These are phyloP conservation scores for Mesitornis unicolor DNA, from an alignment of 2,113 vertebrate species.

Conservation along the genomic window DNA sequence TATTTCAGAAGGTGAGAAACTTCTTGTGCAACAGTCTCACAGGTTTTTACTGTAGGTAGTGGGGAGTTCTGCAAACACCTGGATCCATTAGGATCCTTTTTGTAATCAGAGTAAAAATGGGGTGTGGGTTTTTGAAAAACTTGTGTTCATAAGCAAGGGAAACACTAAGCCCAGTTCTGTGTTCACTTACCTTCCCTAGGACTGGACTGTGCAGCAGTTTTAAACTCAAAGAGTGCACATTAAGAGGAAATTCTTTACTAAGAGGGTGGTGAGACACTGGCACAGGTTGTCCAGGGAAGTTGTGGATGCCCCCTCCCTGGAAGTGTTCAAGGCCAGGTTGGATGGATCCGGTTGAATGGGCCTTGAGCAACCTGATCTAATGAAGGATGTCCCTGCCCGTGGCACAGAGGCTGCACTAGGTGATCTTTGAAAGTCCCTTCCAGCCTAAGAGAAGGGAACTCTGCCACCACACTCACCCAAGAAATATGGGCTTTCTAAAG, in stretches of 20 bases:
- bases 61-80: not conserved
- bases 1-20: not conserved
- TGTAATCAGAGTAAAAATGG: not conserved
- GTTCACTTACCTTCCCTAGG: not conserved
- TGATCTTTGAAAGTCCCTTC: not conserved
- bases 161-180: not conserved
- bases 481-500: not conserved
- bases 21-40: not conserved
- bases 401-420: not conserved
- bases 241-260: not conserved
- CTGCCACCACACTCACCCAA: not conserved
- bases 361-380: not conserved
- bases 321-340: not conserved
- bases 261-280: not conserved
- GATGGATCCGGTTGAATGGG: too few relatives aligned
- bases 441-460: not conserved
- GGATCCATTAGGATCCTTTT: not conserved
- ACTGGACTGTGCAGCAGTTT: not conserved
- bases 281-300: not conserved
- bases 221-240: not conserved
- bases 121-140: not conserved
- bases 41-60: not conserved
- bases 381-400: not conserved
- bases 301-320: not conserved
- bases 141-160: not conserved